These are phyloP conservation scores for Tupiocoris notatus DNA, from an alignment of 2,888 invertebrate species.

Conservation along the genomic window DNA sequence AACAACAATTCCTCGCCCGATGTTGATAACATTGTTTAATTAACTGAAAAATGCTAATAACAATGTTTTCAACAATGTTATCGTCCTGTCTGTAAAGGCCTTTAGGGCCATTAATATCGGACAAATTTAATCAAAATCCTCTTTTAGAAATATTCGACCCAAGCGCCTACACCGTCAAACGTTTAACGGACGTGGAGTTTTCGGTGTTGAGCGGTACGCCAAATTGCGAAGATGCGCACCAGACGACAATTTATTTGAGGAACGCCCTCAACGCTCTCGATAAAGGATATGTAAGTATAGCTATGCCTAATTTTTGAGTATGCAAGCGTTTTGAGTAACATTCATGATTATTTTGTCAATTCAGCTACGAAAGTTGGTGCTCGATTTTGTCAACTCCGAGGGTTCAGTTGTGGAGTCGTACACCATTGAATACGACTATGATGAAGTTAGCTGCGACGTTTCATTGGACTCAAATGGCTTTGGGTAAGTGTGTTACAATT, in stretches of 20 bases:
- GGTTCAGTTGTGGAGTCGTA: not conserved
- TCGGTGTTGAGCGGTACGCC: constrained; percentile 6
- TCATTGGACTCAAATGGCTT: not conserved
- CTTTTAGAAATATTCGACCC: too few species aligned
- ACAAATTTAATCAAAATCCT: too few species aligned
- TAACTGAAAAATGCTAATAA: too few species aligned
- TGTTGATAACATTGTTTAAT: too few species aligned
- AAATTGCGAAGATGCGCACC: not conserved
- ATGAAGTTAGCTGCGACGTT: not conserved
- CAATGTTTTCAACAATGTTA: too few species aligned
- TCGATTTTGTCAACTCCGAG: not conserved
- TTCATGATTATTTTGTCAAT: too few species aligned
- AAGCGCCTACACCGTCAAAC: not conserved
- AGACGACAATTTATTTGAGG: not conserved
- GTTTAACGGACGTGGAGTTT: not conserved
- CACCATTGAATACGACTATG: constrained; percentile 5
- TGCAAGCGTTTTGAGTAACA: not conserved
- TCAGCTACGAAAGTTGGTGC: constrained; percentile 5
- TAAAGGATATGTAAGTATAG: constrained; percentile 16
- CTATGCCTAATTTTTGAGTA: not conserved
- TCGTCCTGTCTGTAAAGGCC: too few species aligned
- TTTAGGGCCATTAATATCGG: too few species aligned
- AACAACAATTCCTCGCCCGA: too few species aligned
- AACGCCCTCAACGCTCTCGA: constrained; percentile 13
- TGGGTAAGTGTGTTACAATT: not conserved